Base-by-base conservation (phyloP, 2,888 invertebrate genomes). In the Chelonus formosanus region DNA sequence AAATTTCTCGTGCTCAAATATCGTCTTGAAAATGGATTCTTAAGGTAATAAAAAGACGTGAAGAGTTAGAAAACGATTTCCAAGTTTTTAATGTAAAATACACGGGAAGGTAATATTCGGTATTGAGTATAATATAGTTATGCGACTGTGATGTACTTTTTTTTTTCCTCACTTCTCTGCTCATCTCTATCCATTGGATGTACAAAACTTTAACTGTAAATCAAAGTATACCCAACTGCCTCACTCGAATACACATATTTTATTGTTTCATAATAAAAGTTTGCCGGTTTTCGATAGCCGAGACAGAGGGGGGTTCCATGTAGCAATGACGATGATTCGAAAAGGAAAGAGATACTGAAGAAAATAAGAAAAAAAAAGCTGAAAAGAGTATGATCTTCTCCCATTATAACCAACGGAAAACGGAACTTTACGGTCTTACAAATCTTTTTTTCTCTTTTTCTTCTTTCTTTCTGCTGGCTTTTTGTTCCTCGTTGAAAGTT, bases 261-360 rank as follows among this genome's bases (percentile, higher is more conserved):
- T 80, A 81, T 81, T 81, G 79, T 81, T 80, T 80, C 77, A 77
- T 80, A 82, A 81, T 82, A 82, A 81, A 82, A 83, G 76, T 82
- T 81, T 73, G 65, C 68, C 70, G 68, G 61, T 66, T 74, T 71
- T 70, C 75, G 74, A 75, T 76, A 75, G 68, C 69, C 62, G 67
- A 57, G 63, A 68, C 58, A 7, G 50, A 48, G 50, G 34, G 36
- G 7, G 43, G 40, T 47, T 36, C 44, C 50, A 48, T 5, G 20
- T n/a, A 48, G 20, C n/a, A 20, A 48, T 48, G 48, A 48, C 10
- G 20, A 48, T 48, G 48, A 48, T 48, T 5, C 10, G 20, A 5
- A n/a, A 20, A 48, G n/a, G 20, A 20, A 20, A 48, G 8, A 48
- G 48, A 48, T 10, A 48, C 48, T 5, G 3, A 52, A 52, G 7